Evolutionary conservation across 2,113 vertebrate genomes (phyloP).

Genomic region (Turdus rufiventris): DNA sequence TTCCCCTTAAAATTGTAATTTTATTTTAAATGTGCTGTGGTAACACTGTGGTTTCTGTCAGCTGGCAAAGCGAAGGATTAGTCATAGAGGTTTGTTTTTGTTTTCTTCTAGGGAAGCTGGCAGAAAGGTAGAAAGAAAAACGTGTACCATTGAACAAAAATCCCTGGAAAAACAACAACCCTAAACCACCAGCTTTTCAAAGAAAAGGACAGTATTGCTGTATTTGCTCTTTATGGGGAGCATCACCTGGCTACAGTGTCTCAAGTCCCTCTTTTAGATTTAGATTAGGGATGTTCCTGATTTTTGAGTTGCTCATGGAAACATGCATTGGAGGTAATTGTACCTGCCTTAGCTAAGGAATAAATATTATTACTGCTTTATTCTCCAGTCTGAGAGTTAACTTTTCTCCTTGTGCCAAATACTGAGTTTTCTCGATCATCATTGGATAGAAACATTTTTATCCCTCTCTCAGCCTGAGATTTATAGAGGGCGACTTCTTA

Average conservation of each 20-base stretch:
- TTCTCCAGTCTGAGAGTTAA: not conserved
- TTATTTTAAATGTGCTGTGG: not conserved
- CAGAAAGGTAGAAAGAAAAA: not conserved
- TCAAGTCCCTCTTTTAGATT: not conserved
- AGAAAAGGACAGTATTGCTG: not conserved
- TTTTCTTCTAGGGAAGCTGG: conserved; percentile 8
- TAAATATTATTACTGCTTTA: not conserved
- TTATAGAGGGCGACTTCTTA: not conserved
- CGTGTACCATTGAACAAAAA: not conserved
- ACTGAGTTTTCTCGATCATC: not conserved
- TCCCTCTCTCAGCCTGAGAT: not conserved
- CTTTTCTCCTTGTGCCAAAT: not conserved
- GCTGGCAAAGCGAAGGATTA: conserved; percentile 11
- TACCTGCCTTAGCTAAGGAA: not conserved
- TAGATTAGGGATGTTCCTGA: not conserved
- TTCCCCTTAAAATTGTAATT: conserved; percentile 6
- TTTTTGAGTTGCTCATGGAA: not conserved
- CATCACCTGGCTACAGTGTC: not conserved
- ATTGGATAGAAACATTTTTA: not conserved
- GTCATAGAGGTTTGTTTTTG: conserved; percentile 36
- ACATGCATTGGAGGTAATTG: not conserved
- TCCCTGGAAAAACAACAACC: not conserved
- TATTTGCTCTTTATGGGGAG: not conserved
- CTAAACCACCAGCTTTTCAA: not conserved
- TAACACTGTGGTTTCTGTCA: not conserved